Evolutionary conservation across 2,888 invertebrate genomes (phyloP).

Genomic region (Polydrusus pterygomalis): DNA sequence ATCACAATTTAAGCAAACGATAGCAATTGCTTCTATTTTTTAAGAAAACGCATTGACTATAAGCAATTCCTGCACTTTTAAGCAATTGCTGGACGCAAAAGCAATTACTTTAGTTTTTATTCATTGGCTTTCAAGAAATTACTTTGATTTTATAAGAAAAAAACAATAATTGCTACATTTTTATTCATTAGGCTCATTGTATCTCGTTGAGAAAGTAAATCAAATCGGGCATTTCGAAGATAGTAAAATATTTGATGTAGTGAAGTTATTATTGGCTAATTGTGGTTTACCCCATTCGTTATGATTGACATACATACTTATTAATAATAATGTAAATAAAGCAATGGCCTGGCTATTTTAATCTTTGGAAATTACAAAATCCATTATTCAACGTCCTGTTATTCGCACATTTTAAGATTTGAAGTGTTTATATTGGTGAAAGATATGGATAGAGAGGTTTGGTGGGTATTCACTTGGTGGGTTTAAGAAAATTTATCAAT

Average conservation of each 20-base stretch:
- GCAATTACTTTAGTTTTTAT: no score
- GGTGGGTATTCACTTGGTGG: background rate
- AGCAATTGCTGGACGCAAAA: no score
- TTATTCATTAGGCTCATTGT: no score
- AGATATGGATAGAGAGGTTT: background rate
- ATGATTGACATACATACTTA: background rate
- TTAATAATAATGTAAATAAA: conserved; percentile 11
- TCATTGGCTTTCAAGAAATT: no score
- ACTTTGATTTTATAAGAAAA: no score
- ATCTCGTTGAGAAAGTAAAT: no score
- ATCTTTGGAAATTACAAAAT: conserved; percentile 3
- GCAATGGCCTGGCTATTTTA: background rate
- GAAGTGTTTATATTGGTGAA: conserved; percentile 2
- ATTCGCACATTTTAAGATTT: background rate
- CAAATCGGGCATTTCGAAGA: background rate
- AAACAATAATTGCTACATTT: no score
- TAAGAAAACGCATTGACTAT: no score
- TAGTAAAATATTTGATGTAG: background rate
- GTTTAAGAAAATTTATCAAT: background rate
- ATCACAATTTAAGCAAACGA: no score
- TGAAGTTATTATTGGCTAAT: no score
- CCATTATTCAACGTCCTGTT: conserved; percentile 3
- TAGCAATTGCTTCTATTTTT: no score
- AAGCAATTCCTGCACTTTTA: no score
- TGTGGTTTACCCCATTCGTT: background rate